Base-by-base conservation (phyloP, 1,140 invertebrate genomes). In the Teleopsis dalmanni region DNA sequence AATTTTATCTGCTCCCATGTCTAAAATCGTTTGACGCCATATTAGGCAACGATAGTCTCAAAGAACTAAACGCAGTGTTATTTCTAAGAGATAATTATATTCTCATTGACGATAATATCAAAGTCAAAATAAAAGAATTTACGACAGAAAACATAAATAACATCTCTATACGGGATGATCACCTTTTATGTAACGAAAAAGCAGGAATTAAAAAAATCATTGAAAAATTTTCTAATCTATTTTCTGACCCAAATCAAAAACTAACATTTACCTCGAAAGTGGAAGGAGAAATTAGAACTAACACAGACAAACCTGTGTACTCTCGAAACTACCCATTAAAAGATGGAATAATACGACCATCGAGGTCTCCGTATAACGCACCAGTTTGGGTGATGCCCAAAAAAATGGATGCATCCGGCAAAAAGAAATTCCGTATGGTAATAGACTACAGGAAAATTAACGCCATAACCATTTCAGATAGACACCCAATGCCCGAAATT, bases 401-500 rank as follows among this genome's bases (percentile, higher is more conserved):
- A 36, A 53, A 52, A 29, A n/a, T 31, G 11, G 53, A 52, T 27
- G 44, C 51, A 25, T 36, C 46, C 16, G 57, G 59, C 22, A 57
- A 64, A 51, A 55, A 52, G 46, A 64, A 71, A 55, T 67, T 54
- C 50, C 35, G 64, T 8, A 42, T 71, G 21, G 64, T 63, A 1
- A 54, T 70, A 18, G 67, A 71, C 47, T 68, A 58, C 47, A 31
- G 62, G 18, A 62, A 63, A 56, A 25, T 68, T 9, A 70, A 70
- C 53, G 46, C 59, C 23, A 51, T 56, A 31, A 70, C 64, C 4
- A 54, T 66, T n/a, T 42, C 59, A 9, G 75, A 78, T 49, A 43
- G 50, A n/a, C 76, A 65, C 57, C 76, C 76, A 5, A 54, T 80
- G 8, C 76, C 76, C 5, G 60, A 71, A 10, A 76, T 78, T 11